Percentiles rank a stretch among this genome's conserved stretches.
Evolutionary conservation across 2,113 vertebrate genomes (phyloP).

Genomic region (Melierax canorus): DNA sequence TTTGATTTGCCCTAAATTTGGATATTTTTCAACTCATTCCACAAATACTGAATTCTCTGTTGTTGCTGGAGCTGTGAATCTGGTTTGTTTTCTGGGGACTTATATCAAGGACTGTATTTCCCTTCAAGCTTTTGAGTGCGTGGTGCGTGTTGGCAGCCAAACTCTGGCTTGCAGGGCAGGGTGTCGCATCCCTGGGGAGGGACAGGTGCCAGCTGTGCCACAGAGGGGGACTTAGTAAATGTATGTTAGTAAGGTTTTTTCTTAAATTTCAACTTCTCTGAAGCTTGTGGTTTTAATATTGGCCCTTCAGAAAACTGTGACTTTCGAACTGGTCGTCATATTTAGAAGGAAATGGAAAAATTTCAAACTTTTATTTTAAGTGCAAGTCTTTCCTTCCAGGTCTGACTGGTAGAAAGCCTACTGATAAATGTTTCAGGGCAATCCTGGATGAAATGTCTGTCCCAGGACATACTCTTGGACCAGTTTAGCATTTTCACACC

Average conservation of each 20-base stretch:
- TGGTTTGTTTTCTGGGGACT: neutral
- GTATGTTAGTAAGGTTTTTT: neutral
- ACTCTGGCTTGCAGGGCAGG: neutral
- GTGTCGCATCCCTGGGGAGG: rapidly evolving
- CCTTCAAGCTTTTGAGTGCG: neutral
- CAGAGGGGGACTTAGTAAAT: neutral
- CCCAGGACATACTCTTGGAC: neutral
- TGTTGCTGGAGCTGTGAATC: neutral
- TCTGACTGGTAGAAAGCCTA: neutral
- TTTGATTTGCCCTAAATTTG: neutral
- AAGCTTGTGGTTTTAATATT: neutral
- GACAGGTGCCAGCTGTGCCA: rapidly evolving
- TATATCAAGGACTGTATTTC: neutral
- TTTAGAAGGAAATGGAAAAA: neutral
- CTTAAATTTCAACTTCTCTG: neutral
- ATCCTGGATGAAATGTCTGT: neutral
- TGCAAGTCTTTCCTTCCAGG: neutral
- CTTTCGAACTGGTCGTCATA: neutral
- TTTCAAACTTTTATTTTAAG: neutral
- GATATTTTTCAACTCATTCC: neutral
- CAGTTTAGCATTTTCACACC: neutral
- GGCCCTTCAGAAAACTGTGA: neutral
- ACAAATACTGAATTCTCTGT: neutral
- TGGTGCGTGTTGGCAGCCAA: neutral
- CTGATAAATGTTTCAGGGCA: neutral